phyloP scores from a whole-genome alignment of 2,888 invertebrate species.

The Epistrophe eligans region DNA sequence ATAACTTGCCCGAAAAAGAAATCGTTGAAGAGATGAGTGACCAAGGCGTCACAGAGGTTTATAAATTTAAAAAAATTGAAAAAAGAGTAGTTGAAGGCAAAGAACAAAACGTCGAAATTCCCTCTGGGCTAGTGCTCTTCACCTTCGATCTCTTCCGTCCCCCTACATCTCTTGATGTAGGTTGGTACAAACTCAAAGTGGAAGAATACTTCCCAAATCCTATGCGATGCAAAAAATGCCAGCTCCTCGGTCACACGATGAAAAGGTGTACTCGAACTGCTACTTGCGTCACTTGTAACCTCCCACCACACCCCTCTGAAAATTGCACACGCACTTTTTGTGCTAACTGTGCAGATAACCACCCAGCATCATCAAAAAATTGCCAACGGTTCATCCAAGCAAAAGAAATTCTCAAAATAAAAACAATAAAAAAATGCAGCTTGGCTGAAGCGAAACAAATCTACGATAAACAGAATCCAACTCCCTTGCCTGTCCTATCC shows the following conservation, averaged over 20 bases:
- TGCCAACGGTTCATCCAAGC: conserved; percentile 15
- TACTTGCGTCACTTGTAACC: conserved; percentile 20
- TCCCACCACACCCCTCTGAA: conserved; percentile 13
- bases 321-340: conserved; percentile 27
- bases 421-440: conserved; percentile 7
- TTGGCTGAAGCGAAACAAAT: not conserved
- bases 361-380: too few relatives aligned
- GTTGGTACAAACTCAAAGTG: conserved; percentile 18
- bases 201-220: conserved; percentile 33
- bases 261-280: conserved; percentile 19
- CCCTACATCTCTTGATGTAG: conserved; percentile 17
- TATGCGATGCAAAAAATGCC: too few relatives aligned
- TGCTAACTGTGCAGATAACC: too few relatives aligned
- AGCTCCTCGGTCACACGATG: too few relatives aligned
- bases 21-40: not conserved
- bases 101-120: conserved; percentile 1
- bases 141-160: conserved; percentile 3
- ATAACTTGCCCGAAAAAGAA: not conserved
- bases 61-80: not conserved
- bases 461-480: too few relatives aligned
- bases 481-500: too few relatives aligned
- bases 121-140: conserved; percentile 3
- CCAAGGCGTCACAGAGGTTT: not conserved
- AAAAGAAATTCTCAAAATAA: conserved; percentile 23
- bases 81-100: not conserved